A percentile compares a stretch with the other conserved stretches of the same genome.
phyloP scores from a whole-genome alignment of 2,888 invertebrate species.

The Cataglyphis rosenhaueri region DNA sequence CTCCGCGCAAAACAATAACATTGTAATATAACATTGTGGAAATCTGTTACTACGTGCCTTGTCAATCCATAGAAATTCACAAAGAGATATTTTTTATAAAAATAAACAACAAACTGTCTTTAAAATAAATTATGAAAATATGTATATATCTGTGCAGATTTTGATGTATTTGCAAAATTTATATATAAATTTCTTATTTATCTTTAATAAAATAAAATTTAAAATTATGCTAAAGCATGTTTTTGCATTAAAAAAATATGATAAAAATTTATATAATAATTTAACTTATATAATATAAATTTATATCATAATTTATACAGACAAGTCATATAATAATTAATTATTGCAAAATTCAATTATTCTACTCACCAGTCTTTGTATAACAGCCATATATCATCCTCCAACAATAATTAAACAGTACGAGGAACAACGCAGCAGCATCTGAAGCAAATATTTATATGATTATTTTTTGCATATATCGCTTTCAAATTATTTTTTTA shows the following conservation, averaged over 20 bases:
- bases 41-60: background rate
- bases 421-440: background rate
- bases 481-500: too few species aligned
- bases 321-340: background rate
- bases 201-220: background rate
- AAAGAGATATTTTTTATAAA: background rate
- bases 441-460: background rate
- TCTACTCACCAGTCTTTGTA: background rate
- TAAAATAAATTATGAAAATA: background rate
- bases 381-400: background rate
- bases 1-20: slow-evolving; percentile 71
- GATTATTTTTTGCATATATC: background rate
- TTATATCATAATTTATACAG: background rate
- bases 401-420: background rate
- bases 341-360: slow-evolving; percentile 13
- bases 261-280: background rate
- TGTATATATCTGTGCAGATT: background rate
- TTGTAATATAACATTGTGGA: background rate
- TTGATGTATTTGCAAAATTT: background rate
- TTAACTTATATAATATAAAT: background rate
- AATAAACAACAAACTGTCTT: background rate
- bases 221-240: background rate
- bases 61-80: background rate
- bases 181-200: background rate
- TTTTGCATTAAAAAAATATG: background rate